These are phyloP conservation scores for Peromyscus melanophrys DNA, from an alignment of 2,797 vertebrate genomes.

Conservation along the genomic window DNA sequence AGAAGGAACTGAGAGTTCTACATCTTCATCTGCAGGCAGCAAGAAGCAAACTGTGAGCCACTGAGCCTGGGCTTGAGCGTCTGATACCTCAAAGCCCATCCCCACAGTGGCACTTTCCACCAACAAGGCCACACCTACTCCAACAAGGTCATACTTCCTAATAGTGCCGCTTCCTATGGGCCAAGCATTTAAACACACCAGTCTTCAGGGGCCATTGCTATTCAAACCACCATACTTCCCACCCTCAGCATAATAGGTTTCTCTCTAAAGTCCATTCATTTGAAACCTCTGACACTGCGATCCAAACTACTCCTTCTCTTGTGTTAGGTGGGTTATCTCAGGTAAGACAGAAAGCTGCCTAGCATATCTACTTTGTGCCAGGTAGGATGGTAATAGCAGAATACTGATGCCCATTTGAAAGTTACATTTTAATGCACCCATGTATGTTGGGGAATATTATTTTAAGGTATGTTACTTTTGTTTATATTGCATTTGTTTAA, in stretches of 20 bases:
- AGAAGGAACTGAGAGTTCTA: no score
- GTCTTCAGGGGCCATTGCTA: neutral
- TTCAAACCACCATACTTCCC: neutral
- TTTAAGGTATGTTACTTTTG: no score
- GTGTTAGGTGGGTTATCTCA: neutral
- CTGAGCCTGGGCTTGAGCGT: no score
- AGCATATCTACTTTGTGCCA: neutral
- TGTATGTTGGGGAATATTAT: no score
- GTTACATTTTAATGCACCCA: neutral
- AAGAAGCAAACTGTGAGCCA: no score
- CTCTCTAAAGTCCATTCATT: neutral
- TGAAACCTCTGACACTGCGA: neutral
- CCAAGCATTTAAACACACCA: neutral
- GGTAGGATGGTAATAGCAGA: fast-evolving
- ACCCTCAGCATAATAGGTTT: neutral
- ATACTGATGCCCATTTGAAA: neutral
- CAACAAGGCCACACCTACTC: neutral
- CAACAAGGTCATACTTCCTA: neutral
- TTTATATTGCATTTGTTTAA: no score
- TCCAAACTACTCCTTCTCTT: neutral
- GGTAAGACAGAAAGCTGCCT: neutral
- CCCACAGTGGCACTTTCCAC: neutral
- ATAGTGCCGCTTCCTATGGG: neutral
- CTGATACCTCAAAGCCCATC: no score
- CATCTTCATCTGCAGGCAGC: no score